Percentiles rank a stretch among this genome's conserved stretches.
Evolutionary conservation across 2,888 invertebrate species (phyloP).

Genomic region (Sinhomidia bicolor): DNA sequence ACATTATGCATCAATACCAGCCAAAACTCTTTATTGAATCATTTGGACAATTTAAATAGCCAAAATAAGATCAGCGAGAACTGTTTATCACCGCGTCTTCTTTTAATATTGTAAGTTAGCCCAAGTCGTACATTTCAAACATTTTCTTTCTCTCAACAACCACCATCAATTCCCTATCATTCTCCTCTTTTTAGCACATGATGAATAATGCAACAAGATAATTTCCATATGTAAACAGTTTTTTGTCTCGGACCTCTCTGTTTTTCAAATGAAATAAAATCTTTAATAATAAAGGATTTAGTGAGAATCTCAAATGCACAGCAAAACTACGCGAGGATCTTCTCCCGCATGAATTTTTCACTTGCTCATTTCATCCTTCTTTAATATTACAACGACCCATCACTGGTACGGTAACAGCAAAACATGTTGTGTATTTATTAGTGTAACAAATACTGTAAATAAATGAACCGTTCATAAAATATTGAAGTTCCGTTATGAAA

Average conservation of each 20-base stretch:
- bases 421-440: background rate
- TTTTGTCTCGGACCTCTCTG: constrained; percentile 9
- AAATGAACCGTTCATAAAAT: constrained; percentile 42
- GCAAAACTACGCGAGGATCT: background rate
- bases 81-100: background rate
- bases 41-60: background rate
- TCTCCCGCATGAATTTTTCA: background rate
- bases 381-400: background rate
- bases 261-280: constrained; percentile 32
- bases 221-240: constrained; percentile 59
- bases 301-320: background rate
- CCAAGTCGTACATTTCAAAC: constrained; percentile 21
- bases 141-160: background rate
- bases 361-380: background rate
- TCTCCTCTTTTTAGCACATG: background rate
- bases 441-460: constrained; percentile 24
- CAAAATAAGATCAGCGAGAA: background rate
- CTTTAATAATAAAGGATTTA: background rate
- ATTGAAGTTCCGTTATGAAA: constrained; percentile 36
- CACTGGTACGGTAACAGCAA: background rate
- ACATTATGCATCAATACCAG: no score
- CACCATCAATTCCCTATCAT: background rate
- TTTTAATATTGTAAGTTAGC: background rate
- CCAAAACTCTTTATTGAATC: background rate
- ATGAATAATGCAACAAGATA: constrained; percentile 63